These are phyloP conservation scores for Camptogramma bilineatum DNA, from an alignment of 2,888 invertebrate species.

Conservation along the genomic window DNA sequence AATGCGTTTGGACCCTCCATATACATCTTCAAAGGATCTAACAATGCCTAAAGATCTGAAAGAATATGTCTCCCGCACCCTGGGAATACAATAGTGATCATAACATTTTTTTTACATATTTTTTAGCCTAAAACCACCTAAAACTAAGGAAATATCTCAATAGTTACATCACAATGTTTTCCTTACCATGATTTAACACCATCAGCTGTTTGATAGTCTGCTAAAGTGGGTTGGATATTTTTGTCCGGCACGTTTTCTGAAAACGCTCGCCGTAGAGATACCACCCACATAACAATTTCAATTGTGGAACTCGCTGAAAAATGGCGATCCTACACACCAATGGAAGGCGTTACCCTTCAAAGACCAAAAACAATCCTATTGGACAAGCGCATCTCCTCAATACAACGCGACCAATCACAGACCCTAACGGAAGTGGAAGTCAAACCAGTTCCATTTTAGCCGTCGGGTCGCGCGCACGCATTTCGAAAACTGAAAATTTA, in stretches of 20 bases:
- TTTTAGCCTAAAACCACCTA: too few relatives aligned
- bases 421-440: conserved; percentile 68
- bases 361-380: conserved; percentile 55
- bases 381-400: conserved; percentile 60
- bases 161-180: conserved; percentile 51
- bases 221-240: conserved; percentile 64
- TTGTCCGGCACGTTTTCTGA: conserved; percentile 56
- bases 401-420: conserved; percentile 67
- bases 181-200: conserved; percentile 62
- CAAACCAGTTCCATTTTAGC: conserved; percentile 82
- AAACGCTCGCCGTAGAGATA: conserved; percentile 57
- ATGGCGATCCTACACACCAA: conserved; percentile 76
- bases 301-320: conserved; percentile 80
- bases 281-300: conserved; percentile 78
- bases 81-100: too few relatives aligned
- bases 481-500: conserved; percentile 59
- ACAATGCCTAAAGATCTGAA: too few relatives aligned
- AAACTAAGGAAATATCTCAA: neutral
- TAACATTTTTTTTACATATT: too few relatives aligned
- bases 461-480: conserved; percentile 65
- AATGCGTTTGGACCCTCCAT: too few relatives aligned
- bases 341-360: conserved; percentile 74
- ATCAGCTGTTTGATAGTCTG: conserved; percentile 70
- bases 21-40: too few relatives aligned
- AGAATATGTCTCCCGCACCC: too few relatives aligned